A percentile compares a stretch with the other conserved stretches of the same genome.
Evolutionary conservation across 1,140 invertebrate species (phyloP).

Genomic region (Dreissena polymorpha): DNA sequence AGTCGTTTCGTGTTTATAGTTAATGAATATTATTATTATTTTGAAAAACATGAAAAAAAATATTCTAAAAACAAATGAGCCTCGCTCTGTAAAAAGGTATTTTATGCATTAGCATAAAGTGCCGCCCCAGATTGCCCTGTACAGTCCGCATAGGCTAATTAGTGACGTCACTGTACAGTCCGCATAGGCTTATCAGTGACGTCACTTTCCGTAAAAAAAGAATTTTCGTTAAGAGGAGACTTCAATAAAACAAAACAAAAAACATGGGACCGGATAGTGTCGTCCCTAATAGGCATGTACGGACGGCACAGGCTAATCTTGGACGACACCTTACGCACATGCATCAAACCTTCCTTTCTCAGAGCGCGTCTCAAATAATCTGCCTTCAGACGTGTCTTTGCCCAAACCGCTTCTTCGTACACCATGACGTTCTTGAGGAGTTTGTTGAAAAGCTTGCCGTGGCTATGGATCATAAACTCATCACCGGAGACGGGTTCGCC

Average conservation of each 20-base stretch:
- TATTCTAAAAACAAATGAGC: no score
- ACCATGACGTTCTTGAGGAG: slow-evolving; percentile 90
- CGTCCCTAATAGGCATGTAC: not conserved
- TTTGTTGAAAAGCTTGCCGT: slow-evolving; percentile 89
- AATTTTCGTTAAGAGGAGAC: no score
- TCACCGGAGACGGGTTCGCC: slow-evolving; percentile 90
- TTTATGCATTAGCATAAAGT: not conserved
- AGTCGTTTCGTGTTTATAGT: no score
- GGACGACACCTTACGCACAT: not conserved
- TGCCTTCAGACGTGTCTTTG: slow-evolving; percentile 93
- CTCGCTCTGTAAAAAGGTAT: no score
- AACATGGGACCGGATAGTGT: no score
- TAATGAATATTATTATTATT: no score
- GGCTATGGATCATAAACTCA: slow-evolving; percentile 85
- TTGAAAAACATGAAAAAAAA: no score
- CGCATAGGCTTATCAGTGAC: no score
- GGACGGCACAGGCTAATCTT: not conserved
- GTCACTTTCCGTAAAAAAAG: no score
- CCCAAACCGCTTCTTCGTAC: slow-evolving; percentile 95
- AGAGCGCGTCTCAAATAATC: not conserved
- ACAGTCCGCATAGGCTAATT: no score
- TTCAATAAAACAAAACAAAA: no score
- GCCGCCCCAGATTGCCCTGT: not conserved
- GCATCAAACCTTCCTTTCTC: not conserved
- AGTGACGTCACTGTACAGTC: no score